These are phyloP conservation scores for Cantharis rustica DNA, from an alignment of 2,888 invertebrate species.

Conservation along the genomic window DNA sequence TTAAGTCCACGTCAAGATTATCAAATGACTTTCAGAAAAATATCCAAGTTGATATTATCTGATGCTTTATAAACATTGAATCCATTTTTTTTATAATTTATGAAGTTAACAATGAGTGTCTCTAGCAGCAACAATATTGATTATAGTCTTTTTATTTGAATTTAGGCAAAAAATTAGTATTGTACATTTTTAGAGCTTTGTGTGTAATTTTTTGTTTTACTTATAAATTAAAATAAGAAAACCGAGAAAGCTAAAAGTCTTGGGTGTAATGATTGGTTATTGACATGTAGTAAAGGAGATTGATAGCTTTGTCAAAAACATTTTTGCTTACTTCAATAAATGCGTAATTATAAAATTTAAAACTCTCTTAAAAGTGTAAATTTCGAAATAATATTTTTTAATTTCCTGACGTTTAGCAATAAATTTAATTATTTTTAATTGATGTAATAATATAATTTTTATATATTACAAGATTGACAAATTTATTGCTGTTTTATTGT, in stretches of 20 bases:
- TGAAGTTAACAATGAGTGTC: not conserved
- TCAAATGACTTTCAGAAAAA: not conserved
- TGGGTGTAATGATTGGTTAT: not conserved
- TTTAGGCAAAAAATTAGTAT: not conserved
- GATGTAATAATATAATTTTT: no score
- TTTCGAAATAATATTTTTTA: no score
- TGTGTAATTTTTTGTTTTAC: not conserved
- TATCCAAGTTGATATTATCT: not conserved
- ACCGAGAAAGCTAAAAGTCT: not conserved
- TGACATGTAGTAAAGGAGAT: not conserved
- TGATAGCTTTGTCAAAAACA: not conserved
- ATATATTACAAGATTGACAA: no score
- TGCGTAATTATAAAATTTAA: no score
- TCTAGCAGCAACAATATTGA: not conserved
- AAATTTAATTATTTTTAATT: no score
- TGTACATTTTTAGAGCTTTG: not conserved
- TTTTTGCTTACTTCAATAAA: not conserved
- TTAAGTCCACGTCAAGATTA: not conserved
- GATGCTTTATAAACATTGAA: not conserved
- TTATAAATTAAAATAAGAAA: not conserved
- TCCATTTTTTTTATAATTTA: not conserved
- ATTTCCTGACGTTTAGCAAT: no score
- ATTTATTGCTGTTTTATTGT: no score
- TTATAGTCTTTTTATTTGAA: not conserved
- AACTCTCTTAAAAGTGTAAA: no score